Evolutionary conservation across 2,888 invertebrate species (phyloP), one percentile per base, ranked within the genome.

Genomic region (Diploptera punctata): DNA sequence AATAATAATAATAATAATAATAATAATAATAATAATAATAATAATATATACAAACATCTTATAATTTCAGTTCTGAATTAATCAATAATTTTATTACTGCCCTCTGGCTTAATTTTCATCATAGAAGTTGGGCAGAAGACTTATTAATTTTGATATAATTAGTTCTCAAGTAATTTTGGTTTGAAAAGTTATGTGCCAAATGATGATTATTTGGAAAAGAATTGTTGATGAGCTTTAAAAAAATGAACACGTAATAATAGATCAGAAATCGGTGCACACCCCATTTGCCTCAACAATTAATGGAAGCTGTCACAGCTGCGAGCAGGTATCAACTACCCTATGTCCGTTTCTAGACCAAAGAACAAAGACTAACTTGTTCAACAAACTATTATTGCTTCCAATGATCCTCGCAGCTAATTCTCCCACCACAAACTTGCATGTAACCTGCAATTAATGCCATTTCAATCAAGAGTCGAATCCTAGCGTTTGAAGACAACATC

Each of bases 361-460:
- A 57, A 57, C 57, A 57, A 65, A 65, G 65, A 65, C 10, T 44
- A 1, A 47, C 47, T 43, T 43, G 38, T 62, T 16, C 16, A 16
- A 16, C 43, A 62, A 43, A 19, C 44, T 24, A 47, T 47, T 43
- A 47, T 47, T 43, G 44, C 43, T 9, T 21, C 16, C 44, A 44
- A n/a, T 26, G 65, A 18, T 18, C 43, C 43, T 47, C 2, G 38
- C 38, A 24, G 38, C 38, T 10, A 43, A n/a, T 21, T 24, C 19
- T 21, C 38, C 62, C 18, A 10, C 62, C 16, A n/a, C 65, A 47
- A 18, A 29, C 21, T 54, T n/a, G 65, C 47, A 65, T 18, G 26
- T n/a, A 70, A 70, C 70, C 71, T 68, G 68, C 61, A 72, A 72
- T 72, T 54, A 72, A 61, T 67, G 72, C 68, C 61, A 49, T 61